Base-by-base conservation (phyloP, 2,113 vertebrate species). In the Terrapene triunguis region DNA sequence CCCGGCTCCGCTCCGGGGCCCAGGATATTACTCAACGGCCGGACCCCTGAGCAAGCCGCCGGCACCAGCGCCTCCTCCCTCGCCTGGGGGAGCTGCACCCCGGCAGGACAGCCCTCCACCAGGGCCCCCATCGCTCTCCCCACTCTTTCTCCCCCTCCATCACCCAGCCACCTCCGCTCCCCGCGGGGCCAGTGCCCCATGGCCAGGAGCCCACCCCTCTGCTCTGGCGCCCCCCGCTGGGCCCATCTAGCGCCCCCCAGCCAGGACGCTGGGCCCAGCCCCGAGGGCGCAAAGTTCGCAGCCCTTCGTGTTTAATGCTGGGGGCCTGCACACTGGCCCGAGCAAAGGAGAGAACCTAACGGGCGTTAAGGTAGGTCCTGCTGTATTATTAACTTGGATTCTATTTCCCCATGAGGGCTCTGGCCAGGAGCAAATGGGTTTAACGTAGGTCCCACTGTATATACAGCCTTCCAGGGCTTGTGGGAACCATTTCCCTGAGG, bases 301-400 rank as follows among this genome's bases (percentile, higher is more conserved):
- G 17, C 35, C 65, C 65, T 72, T 21, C n/a, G 2, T 22, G 19
- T n/a, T 21, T 69, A n/a, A 35, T 35, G 7, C 65, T 21, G 35
- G 8, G 35, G 65, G 35, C 6, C 29, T n/a, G 8, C 65, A 35
- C 62, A 5, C 62, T 69, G 14, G 16, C 32, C 13, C 35, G 17
- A 35, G 29, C 59, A 32, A 69, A 69, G 65, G 17, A 38, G n/a
- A 72, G 65, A 72, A 38, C 19, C 35, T 38, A 19, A 38, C n/a
- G 59, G 95, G 92, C 96, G 94, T 95, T 89, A 95, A 97, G 96
- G 96, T 95, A 95, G 96, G 97, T 97, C 92, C 72, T 16, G n/a
- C 69, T 42, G 7, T 29, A 42, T 19, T 29, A 54, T 19, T 29
- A 54, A 53, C 51, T 19, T 29, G 85, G 69, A 69, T 27, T 42